These are phyloP conservation scores for Temnothorax ravouxi DNA, from an alignment of 2,888 invertebrate genomes.

Conservation along the genomic window DNA sequence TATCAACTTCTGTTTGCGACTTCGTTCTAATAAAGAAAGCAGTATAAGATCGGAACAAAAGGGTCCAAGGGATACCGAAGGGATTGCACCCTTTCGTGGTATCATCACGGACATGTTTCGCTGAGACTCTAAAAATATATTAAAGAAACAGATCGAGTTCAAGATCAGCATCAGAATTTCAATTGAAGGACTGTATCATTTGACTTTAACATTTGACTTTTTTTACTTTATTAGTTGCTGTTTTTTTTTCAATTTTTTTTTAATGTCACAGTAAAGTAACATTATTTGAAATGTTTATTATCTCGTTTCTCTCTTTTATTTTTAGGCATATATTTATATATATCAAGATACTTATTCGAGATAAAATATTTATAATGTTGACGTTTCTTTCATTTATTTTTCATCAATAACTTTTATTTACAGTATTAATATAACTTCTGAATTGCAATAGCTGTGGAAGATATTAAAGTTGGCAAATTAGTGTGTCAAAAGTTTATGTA, in stretches of 20 bases:
- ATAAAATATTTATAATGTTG: slow-evolving; percentile 2
- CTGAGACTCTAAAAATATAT: neutral
- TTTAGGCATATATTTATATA: neutral
- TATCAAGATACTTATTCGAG: neutral
- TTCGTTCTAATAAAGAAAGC: slow-evolving; percentile 12
- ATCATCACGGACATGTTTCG: neutral
- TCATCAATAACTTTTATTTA: neutral
- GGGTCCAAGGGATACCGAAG: neutral
- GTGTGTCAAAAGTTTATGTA: neutral
- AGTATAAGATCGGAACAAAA: slow-evolving; percentile 1
- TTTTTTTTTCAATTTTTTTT: neutral
- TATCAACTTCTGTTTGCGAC: neutral
- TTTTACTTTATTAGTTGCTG: neutral
- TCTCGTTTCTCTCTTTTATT: neutral
- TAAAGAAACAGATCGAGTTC: neutral
- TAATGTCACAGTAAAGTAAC: neutral
- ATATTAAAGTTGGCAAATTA: slow-evolving; percentile 14
- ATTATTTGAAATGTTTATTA: neutral
- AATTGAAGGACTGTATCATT: neutral
- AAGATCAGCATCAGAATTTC: neutral
- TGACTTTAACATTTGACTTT: neutral
- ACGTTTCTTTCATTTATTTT: neutral
- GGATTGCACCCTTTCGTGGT: neutral
- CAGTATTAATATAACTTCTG: neutral
- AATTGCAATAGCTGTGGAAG: neutral